Evolutionary conservation across 1,140 invertebrate species (phyloP).

Genomic region (Aphelenchoides besseyi): DNA sequence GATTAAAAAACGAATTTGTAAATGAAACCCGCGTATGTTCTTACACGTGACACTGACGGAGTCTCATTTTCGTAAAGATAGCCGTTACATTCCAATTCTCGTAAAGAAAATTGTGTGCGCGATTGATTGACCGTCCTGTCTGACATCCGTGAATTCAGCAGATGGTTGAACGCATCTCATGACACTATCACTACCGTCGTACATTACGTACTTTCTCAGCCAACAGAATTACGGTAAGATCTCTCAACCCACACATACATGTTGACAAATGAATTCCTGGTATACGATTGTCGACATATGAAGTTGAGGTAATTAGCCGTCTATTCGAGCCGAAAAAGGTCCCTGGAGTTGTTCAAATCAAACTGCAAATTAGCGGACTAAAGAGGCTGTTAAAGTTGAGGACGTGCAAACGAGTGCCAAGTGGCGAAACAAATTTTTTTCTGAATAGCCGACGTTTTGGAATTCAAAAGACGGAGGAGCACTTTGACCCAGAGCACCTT

Average conservation of each 20-base stretch:
- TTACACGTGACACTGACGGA: no score
- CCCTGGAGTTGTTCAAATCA: background rate
- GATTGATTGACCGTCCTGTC: background rate
- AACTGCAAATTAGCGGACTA: background rate
- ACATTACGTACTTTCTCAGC: background rate
- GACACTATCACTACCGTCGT: background rate
- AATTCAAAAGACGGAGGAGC: no score
- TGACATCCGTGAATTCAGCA: background rate
- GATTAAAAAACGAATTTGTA: no score
- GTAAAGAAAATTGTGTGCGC: no score
- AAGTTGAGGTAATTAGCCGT: background rate
- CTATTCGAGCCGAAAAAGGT: background rate
- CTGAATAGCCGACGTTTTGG: no score
- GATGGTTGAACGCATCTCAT: background rate
- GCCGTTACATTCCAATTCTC: no score
- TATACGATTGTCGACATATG: background rate
- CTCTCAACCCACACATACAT: background rate
- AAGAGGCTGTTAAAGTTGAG: background rate
- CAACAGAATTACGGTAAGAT: background rate
- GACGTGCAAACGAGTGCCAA: background rate
- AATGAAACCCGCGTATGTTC: background rate
- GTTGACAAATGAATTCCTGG: background rate
- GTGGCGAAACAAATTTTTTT: background rate
- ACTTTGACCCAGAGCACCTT: no score
- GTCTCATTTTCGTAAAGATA: no score